Percentiles rank a stretch among this genome's conserved stretches.
Evolutionary conservation across 2,888 invertebrate genomes (phyloP).

Genomic region (Harpagoxenus sublaevis): DNA sequence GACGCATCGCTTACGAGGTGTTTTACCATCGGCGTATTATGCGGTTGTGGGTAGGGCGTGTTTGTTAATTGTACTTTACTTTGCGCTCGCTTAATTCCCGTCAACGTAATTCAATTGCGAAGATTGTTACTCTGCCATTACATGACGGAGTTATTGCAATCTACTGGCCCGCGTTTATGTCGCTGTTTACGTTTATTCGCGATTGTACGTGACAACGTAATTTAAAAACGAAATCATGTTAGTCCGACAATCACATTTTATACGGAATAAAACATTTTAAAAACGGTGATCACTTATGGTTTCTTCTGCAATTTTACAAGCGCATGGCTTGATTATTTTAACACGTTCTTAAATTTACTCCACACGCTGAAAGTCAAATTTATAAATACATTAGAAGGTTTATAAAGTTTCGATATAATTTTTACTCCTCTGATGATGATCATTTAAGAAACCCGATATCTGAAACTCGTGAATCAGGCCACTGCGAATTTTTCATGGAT

Average conservation of each 20-base stretch:
- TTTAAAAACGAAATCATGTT: not conserved
- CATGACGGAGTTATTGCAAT: slow-evolving; percentile 23
- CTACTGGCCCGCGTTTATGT: not conserved
- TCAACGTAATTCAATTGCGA: slow-evolving; percentile 27
- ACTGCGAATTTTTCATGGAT: slow-evolving; percentile 43
- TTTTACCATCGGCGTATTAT: slow-evolving; percentile 22
- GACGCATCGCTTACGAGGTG: slow-evolving; percentile 19
- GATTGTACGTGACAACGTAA: not conserved
- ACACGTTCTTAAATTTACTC: not conserved
- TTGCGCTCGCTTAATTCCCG: slow-evolving; percentile 24
- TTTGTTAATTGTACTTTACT: slow-evolving; percentile 40
- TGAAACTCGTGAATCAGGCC: not conserved
- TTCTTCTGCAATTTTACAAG: not conserved
- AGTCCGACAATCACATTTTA: not conserved
- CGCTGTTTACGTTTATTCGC: not conserved
- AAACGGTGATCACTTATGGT: not conserved
- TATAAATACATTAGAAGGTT: not conserved
- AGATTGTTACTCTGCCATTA: slow-evolving; percentile 34
- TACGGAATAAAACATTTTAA: not conserved
- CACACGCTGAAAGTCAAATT: not conserved
- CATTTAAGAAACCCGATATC: slow-evolving; percentile 2
- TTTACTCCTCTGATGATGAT: not conserved
- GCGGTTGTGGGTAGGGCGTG: not conserved
- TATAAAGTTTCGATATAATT: slow-evolving; percentile 10
- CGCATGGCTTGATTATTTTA: not conserved